Evolutionary conservation across 2,113 vertebrate genomes (phyloP).

Genomic region (Cochlearius cochlearius): DNA sequence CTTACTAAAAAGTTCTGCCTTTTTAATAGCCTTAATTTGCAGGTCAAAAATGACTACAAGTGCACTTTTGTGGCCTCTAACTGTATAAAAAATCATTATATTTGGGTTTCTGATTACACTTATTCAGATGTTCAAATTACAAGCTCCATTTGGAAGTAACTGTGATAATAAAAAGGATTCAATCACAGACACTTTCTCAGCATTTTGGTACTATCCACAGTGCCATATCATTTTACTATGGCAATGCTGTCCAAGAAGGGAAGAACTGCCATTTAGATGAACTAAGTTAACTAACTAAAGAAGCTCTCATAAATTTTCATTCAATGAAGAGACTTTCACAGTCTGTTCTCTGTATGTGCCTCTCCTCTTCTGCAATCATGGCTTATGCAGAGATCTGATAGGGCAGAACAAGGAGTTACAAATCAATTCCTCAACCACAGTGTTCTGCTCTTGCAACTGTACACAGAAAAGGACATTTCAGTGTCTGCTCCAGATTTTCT

Average conservation of each 20-base stretch:
- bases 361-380: not conserved
- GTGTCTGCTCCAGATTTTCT: not conserved
- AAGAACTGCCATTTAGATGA: not conserved
- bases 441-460: not conserved
- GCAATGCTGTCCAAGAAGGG: not conserved
- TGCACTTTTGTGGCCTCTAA: not conserved
- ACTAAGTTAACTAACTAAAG: not conserved
- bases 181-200: not conserved
- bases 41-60: not conserved
- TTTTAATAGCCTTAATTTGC: not conserved
- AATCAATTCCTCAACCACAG: not conserved
- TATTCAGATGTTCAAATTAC: not conserved
- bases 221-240: not conserved
- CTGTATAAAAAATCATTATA: not conserved
- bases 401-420: not conserved
- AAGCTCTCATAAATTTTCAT: not conserved
- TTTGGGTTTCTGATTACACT: not conserved
- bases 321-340: not conserved
- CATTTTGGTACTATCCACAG: not conserved
- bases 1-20: not conserved
- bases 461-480: not conserved
- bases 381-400: not conserved
- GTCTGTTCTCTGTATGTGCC: not conserved
- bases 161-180: not conserved
- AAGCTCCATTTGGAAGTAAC: not conserved